These are phyloP conservation scores for Sturnira hondurensis DNA, from an alignment of 2,113 vertebrate genomes.

Conservation along the genomic window DNA sequence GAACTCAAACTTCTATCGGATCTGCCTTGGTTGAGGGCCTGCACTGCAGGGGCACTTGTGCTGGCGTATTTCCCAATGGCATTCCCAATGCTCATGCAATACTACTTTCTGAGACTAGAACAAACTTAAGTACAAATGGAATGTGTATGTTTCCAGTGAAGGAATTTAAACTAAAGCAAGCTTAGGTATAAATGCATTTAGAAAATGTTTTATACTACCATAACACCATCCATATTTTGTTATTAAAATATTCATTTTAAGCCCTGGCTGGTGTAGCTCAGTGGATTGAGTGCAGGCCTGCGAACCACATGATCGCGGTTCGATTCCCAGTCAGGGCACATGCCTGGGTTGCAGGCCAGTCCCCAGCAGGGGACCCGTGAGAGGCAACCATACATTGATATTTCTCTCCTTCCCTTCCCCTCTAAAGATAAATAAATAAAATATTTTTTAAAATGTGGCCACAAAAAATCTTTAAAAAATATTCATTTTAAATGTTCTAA, in stretches of 20 bases:
- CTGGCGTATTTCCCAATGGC: too few species aligned
- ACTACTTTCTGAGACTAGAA: not conserved
- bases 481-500: not conserved
- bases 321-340: too few species aligned
- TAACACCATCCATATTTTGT: not conserved
- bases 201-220: not conserved
- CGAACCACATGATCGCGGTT: too few species aligned
- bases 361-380: too few species aligned
- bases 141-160: not conserved
- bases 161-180: not conserved
- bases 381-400: too few species aligned
- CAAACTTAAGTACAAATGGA: not conserved
- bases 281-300: too few species aligned
- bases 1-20: not conserved
- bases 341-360: too few species aligned
- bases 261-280: too few species aligned
- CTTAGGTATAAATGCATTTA: not conserved
- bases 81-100: not conserved
- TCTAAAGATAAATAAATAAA: too few species aligned
- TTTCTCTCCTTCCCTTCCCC: too few species aligned
- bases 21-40: not conserved
- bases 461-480: too few species aligned
- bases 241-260: not conserved
- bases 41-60: not conserved
- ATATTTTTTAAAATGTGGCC: too few species aligned